Conservation (phyloP, 1,140 invertebrate species). For the Geopemphigus sp. region DNA sequence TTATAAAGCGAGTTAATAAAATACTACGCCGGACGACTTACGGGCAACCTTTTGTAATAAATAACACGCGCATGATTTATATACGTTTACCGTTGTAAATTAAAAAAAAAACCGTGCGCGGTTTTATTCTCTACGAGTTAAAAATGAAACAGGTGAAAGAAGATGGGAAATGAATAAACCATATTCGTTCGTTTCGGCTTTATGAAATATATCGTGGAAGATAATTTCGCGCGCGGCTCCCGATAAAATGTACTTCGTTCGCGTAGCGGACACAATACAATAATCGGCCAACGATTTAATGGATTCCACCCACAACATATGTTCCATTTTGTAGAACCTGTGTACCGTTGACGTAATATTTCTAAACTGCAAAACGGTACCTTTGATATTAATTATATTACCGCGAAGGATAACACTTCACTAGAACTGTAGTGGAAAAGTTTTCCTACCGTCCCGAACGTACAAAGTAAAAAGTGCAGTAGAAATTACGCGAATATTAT, state of each 20-base stretch:
- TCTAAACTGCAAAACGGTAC: too few species aligned
- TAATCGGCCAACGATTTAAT: not conserved
- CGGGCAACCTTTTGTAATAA: not conserved
- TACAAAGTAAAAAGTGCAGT: not conserved
- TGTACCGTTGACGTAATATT: too few species aligned
- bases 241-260: not conserved
- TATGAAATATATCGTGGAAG: not conserved
- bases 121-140: not conserved
- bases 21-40: not conserved
- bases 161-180: conserved; percentile 1
- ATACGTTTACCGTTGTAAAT: not conserved
- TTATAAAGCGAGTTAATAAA: not conserved
- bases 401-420: not conserved
- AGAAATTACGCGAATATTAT: not conserved
- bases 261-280: not conserved
- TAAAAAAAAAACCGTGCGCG: not conserved
- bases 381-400: too few species aligned
- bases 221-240: too few species aligned
- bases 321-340: too few species aligned
- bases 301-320: not conserved
- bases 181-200: not conserved
- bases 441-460: not conserved
- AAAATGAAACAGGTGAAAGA: not conserved
- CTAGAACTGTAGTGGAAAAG: not conserved
- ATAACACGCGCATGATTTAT: conserved; percentile 9